Base-by-base conservation (phyloP, 2,888 invertebrate genomes). In the Lumbricus terrestris region DNA sequence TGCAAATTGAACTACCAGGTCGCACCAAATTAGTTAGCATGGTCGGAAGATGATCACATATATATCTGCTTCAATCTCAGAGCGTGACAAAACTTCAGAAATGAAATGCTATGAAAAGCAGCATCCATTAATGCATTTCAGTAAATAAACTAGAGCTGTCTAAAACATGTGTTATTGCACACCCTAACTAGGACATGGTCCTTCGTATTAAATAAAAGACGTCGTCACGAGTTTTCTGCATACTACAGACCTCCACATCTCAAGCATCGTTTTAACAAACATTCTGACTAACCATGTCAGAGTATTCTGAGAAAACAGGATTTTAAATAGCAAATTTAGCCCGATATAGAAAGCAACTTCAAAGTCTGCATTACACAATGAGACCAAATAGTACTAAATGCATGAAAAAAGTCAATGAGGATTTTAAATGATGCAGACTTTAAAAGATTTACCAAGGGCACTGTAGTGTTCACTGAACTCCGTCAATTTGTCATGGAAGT, bases 401-500 rank as follows among this genome's bases (percentile, higher is more conserved):
- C n/a, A n/a, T 6, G n/a, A 11, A 69, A n/a, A n/a, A 69, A 0
- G n/a, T 69, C 69, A n/a, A 69, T 13, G 8, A 69, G 4, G 23
- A 23, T 47, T 69, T 13, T 4, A 8, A 15, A 3, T n/a, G n/a
- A n/a, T n/a, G n/a, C n/a, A n/a, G n/a, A 16, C n/a, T n/a, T n/a
- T n/a, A n/a, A 29, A 29, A n/a, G n/a, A 88, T 20, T 42, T 40
- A 88, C 88, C 88, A 35, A 88, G 47, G 15, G 88, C 40, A 47
- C 40, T 47, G 88, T 88, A 88, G 33, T 40, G 40, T 20, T 88
- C 88, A 42, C 33, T 88, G 29, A 88, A 88, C 33, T 88, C 88
- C 1, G 88, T 88, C 33, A 88, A 37, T 88, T 88, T 88, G 33
- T 88, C 88, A n/a, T 88, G 88, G 33, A 88, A 42, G 33, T 88